Evolutionary conservation across 2,113 vertebrate species (phyloP).

Genomic region (Fregetta grallaria): DNA sequence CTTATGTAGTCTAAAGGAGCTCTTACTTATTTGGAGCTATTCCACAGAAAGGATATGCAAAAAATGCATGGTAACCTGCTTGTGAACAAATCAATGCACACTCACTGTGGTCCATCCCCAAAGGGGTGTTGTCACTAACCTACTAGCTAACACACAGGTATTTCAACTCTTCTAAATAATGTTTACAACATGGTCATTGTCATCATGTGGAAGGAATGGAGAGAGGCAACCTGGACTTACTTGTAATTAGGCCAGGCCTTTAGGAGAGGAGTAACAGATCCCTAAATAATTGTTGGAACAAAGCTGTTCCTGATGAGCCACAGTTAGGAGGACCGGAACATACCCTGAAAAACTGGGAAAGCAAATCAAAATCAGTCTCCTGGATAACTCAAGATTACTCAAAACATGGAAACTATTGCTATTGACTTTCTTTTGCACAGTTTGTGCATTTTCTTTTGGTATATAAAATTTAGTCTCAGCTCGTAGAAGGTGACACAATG

Average conservation of each 20-base stretch:
- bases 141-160: not conserved
- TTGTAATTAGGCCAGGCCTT: not conserved
- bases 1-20: not conserved
- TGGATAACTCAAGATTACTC: not conserved
- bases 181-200: not conserved
- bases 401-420: not conserved
- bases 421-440: not conserved
- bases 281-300: not conserved
- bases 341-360: not conserved
- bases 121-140: fast-evolving
- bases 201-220: not conserved
- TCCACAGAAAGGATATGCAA: not conserved
- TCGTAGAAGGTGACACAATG: fast-evolving
- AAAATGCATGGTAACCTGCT: not conserved
- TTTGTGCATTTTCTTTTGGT: not conserved
- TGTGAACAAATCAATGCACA: not conserved
- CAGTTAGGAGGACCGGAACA: not conserved
- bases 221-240: not conserved
- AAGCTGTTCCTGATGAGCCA: not conserved
- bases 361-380: not conserved
- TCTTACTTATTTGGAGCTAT: not conserved
- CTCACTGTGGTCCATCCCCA: not conserved
- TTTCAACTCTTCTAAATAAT: not conserved
- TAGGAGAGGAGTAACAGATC: not conserved
- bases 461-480: not conserved